Evolutionary conservation across 2,113 vertebrate species (phyloP).

Genomic region (Polypterus senegalus): DNA sequence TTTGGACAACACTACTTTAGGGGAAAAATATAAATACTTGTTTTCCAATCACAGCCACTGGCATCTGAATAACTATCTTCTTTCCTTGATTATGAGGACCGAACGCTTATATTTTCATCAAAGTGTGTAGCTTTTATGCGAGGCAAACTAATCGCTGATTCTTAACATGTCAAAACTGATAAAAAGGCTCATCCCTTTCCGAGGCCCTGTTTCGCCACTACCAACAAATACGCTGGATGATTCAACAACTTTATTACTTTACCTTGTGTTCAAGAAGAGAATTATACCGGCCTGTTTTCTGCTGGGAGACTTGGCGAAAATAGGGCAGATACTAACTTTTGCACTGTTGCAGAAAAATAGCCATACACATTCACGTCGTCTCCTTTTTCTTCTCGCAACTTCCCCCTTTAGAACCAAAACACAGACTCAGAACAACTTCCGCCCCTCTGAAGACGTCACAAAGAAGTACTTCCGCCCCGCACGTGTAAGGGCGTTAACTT

Average conservation of each 20-base stretch:
- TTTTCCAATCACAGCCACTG: background rate
- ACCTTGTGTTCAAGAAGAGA: conserved; percentile 13
- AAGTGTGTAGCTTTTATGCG: too few relatives aligned
- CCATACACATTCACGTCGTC: conserved; percentile 46
- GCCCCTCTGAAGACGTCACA: conserved; percentile 43
- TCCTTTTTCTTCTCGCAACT: conserved; percentile 51
- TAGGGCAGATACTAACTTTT: conserved; percentile 12
- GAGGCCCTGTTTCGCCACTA: conserved; percentile 3
- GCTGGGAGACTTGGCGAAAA: conserved; percentile 13
- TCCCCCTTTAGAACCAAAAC: conserved; percentile 57
- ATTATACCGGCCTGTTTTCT: conserved; percentile 18
- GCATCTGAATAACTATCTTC: too few relatives aligned
- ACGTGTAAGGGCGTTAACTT: background rate
- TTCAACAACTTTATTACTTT: conserved; percentile 22
- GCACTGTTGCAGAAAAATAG: conserved; percentile 21
- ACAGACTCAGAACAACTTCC: conserved; percentile 49
- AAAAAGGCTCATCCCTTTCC: conserved; percentile 2
- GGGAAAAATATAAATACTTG: background rate
- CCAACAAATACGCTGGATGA: background rate
- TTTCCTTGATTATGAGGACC: too few relatives aligned
- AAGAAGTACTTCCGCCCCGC: background rate
- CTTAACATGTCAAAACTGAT: background rate
- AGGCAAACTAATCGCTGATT: background rate
- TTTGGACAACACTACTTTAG: conserved; percentile 13
- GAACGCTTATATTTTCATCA: too few relatives aligned